Evolutionary conservation across 1,140 invertebrate genomes (phyloP).

Genomic region (Piezodorus guildinii): DNA sequence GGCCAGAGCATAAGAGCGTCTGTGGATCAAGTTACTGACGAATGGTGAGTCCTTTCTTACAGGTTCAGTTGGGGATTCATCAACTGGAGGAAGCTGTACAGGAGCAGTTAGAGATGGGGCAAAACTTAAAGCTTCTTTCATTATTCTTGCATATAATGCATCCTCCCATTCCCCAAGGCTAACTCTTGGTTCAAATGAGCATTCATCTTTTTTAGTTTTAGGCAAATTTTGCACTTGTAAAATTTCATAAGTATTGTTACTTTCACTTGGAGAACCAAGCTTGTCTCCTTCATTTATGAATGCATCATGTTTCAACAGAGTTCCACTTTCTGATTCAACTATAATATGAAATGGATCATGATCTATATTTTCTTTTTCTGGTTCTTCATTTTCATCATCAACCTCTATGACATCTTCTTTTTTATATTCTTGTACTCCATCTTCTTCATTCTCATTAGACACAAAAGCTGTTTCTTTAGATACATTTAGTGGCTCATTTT

Average conservation of each 20-base stretch:
- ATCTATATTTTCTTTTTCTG: constrained; percentile 36
- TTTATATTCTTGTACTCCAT: constrained; percentile 12
- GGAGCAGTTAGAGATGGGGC: constrained; percentile 27
- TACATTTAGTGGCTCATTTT: too few species aligned
- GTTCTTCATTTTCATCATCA: constrained; percentile 11
- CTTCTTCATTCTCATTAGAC: neutral
- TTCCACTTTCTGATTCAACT: constrained; percentile 16
- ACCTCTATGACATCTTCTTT: constrained; percentile 1
- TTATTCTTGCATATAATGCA: constrained; percentile 28
- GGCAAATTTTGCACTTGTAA: constrained; percentile 14
- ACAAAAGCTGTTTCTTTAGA: neutral
- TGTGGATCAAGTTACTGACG: constrained; percentile 21
- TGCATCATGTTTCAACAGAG: constrained; percentile 11
- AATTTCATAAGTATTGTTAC: constrained; percentile 6
- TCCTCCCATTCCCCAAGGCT: constrained; percentile 25
- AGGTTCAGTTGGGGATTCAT: constrained; percentile 23
- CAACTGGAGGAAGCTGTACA: constrained; percentile 26
- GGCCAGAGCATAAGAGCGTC: constrained; percentile 29
- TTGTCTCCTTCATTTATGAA: neutral
- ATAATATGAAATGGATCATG: constrained; percentile 14
- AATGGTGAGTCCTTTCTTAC: constrained; percentile 8
- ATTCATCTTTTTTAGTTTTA: neutral
- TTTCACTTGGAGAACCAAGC: neutral
- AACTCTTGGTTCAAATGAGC: constrained; percentile 3
- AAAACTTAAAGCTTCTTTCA: constrained; percentile 30